Evolutionary conservation across 1,140 invertebrate genomes (phyloP), one percentile per base, ranked within the genome.

Genomic region (Microvelia longipes): DNA sequence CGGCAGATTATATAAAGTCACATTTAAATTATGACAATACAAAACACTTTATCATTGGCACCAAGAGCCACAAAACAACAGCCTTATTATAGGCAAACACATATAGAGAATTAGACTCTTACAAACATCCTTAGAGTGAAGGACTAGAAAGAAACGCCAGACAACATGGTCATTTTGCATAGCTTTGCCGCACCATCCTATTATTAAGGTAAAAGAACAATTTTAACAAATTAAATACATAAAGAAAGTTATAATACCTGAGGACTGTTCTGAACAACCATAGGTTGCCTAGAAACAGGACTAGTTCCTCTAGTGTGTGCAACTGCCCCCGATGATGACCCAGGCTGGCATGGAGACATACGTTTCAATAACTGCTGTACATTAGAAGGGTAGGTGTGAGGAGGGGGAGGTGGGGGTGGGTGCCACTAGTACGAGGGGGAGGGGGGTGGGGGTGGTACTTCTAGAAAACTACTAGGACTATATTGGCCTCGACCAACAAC

Each of bases 351-450:
- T 88, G 29, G 91, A 11, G 90, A 92, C 84, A 92, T 92, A 71
- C 90, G 84, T 77, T 93, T 93, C 74, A 91, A 85, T 78, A 90
- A 85, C 77, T 92, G 90, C 79, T 91, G 90, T 78, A 92, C 88
- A 72, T 84, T 87, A 75, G 82, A 83, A 25, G 85, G 85, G 71
- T 82, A 82, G 5, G 72, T 72, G 69, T 82, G 83, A 62, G 89
- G 88, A 14, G 88, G 88, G 19, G 89, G 86, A 0, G 87, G 87
- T 0, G 87, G 87, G 2, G 89, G 89, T 0, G 89, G 89, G 88
- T 86, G 1, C 84, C 82, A 73, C 86, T 86, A 71, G 83, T 85
- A 29, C 80, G 74, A 26, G 80, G 76, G 1, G 79, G 80, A n/a
- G 0, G 78, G 77, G 28, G 79, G 79, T 2, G 79, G 79, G n/a